Percentiles rank a stretch among this genome's conserved stretches.
These are phyloP conservation scores for Cryptocephalus primarius DNA, from an alignment of 2,888 invertebrate species.

Conservation along the genomic window DNA sequence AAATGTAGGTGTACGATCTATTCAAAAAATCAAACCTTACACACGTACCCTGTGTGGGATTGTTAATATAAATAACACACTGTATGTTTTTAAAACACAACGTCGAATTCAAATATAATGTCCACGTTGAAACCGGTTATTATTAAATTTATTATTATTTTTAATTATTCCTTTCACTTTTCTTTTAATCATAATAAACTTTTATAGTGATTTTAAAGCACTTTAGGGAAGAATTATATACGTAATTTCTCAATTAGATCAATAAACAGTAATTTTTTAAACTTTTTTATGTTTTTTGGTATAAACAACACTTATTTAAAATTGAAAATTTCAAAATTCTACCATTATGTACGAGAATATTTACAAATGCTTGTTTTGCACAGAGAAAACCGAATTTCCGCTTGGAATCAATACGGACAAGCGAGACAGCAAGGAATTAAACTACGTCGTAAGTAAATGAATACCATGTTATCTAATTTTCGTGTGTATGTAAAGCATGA, in stretches of 20 bases:
- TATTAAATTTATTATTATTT: neutral
- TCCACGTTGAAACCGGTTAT: constrained; percentile 6
- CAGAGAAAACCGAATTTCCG: constrained; percentile 8
- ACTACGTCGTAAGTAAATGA: too few species aligned
- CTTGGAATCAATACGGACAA: too few species aligned
- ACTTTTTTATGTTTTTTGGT: constrained; percentile 18
- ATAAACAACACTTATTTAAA: constrained; percentile 29
- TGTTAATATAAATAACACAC: too few species aligned
- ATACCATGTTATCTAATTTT: too few species aligned
- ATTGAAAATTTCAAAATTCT: constrained; percentile 25
- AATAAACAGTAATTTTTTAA: constrained; percentile 10
- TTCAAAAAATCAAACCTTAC: too few species aligned
- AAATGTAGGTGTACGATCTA: too few species aligned
- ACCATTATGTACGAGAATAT: constrained; percentile 18
- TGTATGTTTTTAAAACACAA: too few species aligned
- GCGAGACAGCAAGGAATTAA: too few species aligned
- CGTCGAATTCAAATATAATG: neutral
- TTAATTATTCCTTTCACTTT: constrained; percentile 7
- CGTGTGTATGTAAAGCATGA: too few species aligned
- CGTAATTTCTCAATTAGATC: constrained; percentile 26
- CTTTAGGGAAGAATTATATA: constrained; percentile 39
- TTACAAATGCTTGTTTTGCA: constrained; percentile 20
- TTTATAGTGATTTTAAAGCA: constrained; percentile 35
- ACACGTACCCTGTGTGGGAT: too few species aligned
- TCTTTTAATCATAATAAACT: constrained; percentile 16